A percentile compares a stretch with the other conserved stretches of the same genome.
Evolutionary conservation across 2,797 vertebrate species (phyloP).

Genomic region (Takifugu ocellatus): DNA sequence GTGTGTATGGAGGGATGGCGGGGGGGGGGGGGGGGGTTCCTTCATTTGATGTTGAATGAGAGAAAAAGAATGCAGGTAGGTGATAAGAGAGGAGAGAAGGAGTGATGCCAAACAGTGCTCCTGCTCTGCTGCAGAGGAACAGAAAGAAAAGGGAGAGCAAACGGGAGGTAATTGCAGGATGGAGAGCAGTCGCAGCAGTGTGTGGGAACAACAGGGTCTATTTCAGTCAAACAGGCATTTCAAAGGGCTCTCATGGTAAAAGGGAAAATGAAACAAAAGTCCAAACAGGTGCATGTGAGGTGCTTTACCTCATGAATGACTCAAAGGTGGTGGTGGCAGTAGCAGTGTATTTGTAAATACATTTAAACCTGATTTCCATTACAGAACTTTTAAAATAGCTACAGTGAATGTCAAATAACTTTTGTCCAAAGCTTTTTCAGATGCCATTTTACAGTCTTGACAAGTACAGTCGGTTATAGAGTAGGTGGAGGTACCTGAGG

Average conservation of each 20-base stretch:
- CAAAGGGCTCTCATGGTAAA: conserved; percentile 70
- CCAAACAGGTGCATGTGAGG: conserved; percentile 59
- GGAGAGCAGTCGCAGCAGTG: conserved; percentile 57
- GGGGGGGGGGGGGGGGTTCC: conserved; percentile 11
- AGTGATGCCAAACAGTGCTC: conserved; percentile 63
- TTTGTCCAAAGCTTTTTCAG: conserved; percentile 20
- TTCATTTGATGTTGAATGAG: conserved; percentile 69
- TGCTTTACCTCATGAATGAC: conserved; percentile 57
- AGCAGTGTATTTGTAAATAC: conserved; percentile 21
- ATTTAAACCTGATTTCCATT: conserved; percentile 47
- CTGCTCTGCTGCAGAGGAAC: conserved; percentile 48
- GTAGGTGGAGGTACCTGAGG: conserved; percentile 82
- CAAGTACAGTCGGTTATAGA: neutral
- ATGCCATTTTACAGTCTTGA: conserved; percentile 11
- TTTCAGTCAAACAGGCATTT: conserved; percentile 70
- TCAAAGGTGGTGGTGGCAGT: conserved; percentile 45
- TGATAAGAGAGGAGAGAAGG: conserved; percentile 69
- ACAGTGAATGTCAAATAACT: conserved; percentile 20
- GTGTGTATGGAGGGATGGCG: neutral
- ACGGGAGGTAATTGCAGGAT: conserved; percentile 51
- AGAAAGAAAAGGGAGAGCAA: conserved; percentile 29
- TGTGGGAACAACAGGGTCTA: conserved; percentile 71
- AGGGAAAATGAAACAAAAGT: conserved; percentile 63
- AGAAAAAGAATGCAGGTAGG: conserved; percentile 70
- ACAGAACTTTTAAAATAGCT: conserved; percentile 40